These are phyloP conservation scores for Ceratotherium simum DNA, from an alignment of 2,113 vertebrate species.

Conservation along the genomic window DNA sequence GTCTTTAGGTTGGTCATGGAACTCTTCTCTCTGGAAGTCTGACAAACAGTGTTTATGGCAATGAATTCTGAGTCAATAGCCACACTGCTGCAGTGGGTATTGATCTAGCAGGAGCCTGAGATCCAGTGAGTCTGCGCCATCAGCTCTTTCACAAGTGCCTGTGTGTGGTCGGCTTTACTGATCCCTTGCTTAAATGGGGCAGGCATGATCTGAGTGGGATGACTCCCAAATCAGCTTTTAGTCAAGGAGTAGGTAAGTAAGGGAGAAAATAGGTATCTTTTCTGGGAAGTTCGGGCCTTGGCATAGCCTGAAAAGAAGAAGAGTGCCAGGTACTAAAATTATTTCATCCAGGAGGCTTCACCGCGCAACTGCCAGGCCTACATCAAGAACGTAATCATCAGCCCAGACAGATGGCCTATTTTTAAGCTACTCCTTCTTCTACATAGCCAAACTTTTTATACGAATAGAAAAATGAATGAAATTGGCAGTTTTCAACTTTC, in stretches of 20 bases:
- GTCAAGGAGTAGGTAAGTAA: neutral
- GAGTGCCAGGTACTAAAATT: neutral
- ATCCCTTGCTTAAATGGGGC: constrained; percentile 14
- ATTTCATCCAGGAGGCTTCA: neutral
- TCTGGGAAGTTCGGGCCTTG: neutral
- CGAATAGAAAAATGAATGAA: neutral
- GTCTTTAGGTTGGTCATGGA: neutral
- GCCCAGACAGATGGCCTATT: neutral
- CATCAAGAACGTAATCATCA: neutral
- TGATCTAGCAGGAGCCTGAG: constrained; percentile 75
- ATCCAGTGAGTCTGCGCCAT: neutral
- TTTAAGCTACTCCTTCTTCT: neutral
- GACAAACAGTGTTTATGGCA: constrained; percentile 77
- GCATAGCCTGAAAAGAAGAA: neutral
- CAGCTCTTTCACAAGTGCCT: neutral
- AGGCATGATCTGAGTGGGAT: neutral
- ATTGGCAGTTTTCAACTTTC: neutral
- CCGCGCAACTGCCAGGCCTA: too few species aligned
- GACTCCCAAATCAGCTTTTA: neutral
- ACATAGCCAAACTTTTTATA: neutral
- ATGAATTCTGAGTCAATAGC: constrained; percentile 75
- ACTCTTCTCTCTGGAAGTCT: constrained; percentile 67
- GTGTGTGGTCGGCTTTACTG: constrained; percentile 26
- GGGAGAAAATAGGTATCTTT: neutral
- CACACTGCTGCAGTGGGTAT: constrained; percentile 58